These are phyloP conservation scores for Resseliella maxima DNA, from an alignment of 2,888 invertebrate genomes.

Conservation along the genomic window DNA sequence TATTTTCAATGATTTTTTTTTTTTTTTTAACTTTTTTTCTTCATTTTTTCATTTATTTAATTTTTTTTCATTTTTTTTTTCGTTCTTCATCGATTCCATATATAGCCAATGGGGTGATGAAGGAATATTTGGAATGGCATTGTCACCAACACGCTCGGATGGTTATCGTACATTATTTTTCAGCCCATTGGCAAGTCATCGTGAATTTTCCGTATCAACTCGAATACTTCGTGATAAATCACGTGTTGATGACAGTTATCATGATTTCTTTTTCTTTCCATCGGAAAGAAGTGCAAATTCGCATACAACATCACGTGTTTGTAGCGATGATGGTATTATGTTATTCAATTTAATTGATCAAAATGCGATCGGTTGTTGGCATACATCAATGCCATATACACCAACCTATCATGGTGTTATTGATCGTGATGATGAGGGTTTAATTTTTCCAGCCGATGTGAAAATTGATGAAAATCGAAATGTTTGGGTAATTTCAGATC, in stretches of 20 bases:
- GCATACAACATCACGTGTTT: conserved; percentile 79
- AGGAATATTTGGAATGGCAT: conserved; percentile 82
- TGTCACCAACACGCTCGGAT: conserved; percentile 75
- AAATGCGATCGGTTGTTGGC: conserved; percentile 88
- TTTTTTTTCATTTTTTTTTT: no score
- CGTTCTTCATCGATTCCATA: no score
- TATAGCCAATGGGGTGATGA: conserved; percentile 88
- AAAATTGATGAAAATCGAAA: conserved; percentile 79
- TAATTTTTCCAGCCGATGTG: conserved; percentile 83
- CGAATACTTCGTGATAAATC: conserved; percentile 76
- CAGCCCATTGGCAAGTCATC: conserved; percentile 81
- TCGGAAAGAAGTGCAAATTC: conserved; percentile 75
- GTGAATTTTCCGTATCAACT: conserved; percentile 84
- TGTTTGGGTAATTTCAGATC: conserved; percentile 84
- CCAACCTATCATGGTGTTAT: conserved; percentile 76
- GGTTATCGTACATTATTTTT: conserved; percentile 81
- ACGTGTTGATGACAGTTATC: conserved; percentile 76
- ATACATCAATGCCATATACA: conserved; percentile 74
- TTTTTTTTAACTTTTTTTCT: no score
- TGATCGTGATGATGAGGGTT: conserved; percentile 79
- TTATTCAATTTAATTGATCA: conserved; percentile 83
- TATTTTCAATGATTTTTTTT: no score
- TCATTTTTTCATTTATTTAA: no score
- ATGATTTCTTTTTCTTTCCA: conserved; percentile 73
- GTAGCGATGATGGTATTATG: conserved; percentile 80